A percentile compares a stretch with the other conserved stretches of the same genome.
phyloP scores from a whole-genome alignment of 2,113 vertebrate genomes.

The Jaculus jaculus region DNA sequence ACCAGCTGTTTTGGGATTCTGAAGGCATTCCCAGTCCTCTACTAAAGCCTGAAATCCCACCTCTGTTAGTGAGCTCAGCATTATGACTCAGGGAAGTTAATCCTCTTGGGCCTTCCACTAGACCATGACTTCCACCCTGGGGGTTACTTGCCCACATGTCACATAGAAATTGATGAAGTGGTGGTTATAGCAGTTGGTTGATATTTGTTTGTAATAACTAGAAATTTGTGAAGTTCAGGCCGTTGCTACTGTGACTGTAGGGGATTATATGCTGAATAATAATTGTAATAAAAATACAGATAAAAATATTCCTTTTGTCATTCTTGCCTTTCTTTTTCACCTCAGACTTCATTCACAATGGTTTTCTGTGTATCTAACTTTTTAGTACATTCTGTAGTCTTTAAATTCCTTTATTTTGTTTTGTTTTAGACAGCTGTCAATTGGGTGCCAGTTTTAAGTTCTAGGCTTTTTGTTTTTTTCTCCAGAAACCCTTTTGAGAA shows the following conservation, averaged over 20 bases:
- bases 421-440: conserved; percentile 55
- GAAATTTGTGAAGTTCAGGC: not conserved
- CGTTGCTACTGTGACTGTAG: not conserved
- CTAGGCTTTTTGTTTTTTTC: not conserved
- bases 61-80: not conserved
- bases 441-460: conserved; percentile 56
- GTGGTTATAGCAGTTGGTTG: not conserved
- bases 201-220: not conserved
- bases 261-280: not conserved
- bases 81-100: not conserved
- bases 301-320: conserved; percentile 48
- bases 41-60: not conserved
- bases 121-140: not conserved
- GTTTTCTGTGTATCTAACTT: not conserved
- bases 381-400: conserved; percentile 11
- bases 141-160: not conserved
- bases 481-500: conserved; percentile 40
- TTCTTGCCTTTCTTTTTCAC: not conserved
- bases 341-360: conserved; percentile 13
- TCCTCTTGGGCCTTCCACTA: not conserved
- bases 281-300: conserved; percentile 44
- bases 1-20: not conserved
- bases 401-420: not conserved
- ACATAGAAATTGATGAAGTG: not conserved
- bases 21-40: not conserved